Conservation (phyloP, 2,888 invertebrate genomes). For the Brenthis daphne region DNA sequence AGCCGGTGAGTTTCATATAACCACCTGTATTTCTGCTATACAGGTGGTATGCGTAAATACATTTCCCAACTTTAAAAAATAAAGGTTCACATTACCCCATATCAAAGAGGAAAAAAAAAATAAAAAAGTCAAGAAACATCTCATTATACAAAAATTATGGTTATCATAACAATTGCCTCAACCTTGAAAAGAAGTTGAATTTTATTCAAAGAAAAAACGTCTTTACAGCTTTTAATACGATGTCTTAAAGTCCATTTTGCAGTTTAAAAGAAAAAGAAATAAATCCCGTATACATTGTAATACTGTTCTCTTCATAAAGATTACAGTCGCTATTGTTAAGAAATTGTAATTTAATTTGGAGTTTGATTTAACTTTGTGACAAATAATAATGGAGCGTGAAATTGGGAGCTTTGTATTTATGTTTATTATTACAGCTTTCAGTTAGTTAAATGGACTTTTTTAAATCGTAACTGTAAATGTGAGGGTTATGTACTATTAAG, state of each 20-base stretch:
- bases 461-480: too few species aligned
- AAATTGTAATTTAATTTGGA: slow-evolving; percentile 24
- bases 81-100: background rate
- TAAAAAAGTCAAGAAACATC: background rate
- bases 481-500: too few species aligned
- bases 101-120: background rate
- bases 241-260: background rate
- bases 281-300: slow-evolving; percentile 4
- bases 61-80: too few species aligned
- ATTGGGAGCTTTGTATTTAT: background rate
- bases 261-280: background rate
- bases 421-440: background rate
- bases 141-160: slow-evolving; percentile 2
- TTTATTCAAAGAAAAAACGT: background rate
- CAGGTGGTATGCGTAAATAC: too few species aligned
- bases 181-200: slow-evolving; percentile 1
- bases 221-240: background rate
- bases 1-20: too few species aligned
- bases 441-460: too few species aligned
- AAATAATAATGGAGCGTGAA: slow-evolving; percentile 13
- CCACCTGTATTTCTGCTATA: too few species aligned
- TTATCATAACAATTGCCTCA: slow-evolving; percentile 12
- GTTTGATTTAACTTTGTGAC: slow-evolving; percentile 18
- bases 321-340: slow-evolving; percentile 18
- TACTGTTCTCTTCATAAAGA: slow-evolving; percentile 16